Evolutionary conservation across 2,113 vertebrate species (phyloP).

Genomic region (Morone chrysops): DNA sequence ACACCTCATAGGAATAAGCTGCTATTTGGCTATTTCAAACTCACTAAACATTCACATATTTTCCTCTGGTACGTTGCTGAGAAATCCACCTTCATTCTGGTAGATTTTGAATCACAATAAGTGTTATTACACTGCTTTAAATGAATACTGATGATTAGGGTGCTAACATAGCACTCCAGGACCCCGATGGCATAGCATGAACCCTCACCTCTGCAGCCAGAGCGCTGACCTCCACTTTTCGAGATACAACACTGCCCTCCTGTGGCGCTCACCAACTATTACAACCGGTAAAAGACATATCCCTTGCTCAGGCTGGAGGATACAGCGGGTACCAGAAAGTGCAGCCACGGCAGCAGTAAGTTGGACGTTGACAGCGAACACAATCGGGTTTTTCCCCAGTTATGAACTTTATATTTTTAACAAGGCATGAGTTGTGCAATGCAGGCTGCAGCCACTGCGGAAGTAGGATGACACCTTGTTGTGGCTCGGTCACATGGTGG

Average conservation of each 20-base stretch:
- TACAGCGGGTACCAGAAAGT: constrained; percentile 35
- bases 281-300: constrained; percentile 16
- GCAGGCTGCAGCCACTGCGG: constrained; percentile 1
- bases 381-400: neutral
- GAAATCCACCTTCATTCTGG: no score
- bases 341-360: constrained; percentile 40
- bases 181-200: neutral
- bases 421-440: neutral
- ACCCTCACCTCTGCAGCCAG: neutral
- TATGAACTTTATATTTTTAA: neutral
- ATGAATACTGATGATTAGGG: no score
- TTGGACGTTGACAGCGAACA: constrained; percentile 20
- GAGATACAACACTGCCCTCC: constrained; percentile 50
- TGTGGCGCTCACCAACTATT: neutral
- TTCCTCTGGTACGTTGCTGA: no score
- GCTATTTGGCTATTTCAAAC: no score
- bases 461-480: constrained; percentile 21
- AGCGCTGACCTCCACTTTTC: neutral
- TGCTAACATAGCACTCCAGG: no score
- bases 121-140: no score
- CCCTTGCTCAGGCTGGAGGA: neutral
- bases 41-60: no score
- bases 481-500: constrained; percentile 66
- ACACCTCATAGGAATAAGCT: no score
- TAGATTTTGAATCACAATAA: no score